Evolutionary conservation across 2,113 vertebrate species (phyloP), one percentile per base, ranked within the genome.

Genomic region (Clinocottus analis): DNA sequence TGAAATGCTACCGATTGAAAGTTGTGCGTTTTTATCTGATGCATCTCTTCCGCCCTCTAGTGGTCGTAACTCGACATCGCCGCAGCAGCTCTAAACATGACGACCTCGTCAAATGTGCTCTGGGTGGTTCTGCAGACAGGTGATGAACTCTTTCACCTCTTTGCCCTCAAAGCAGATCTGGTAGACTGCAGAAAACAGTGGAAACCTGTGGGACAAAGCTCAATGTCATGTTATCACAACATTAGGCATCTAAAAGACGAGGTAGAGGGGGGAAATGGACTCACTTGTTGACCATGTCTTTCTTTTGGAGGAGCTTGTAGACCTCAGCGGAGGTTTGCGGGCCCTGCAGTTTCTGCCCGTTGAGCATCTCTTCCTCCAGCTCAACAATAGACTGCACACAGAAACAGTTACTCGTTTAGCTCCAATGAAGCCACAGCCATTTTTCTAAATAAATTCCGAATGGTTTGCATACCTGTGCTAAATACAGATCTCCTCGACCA

Each of bases 311-410:
- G 41, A 94, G 88, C 84, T 88, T 93, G 90, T 87, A 91, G 39
- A 95, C 91, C 63, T 94, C 93, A 0, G 92, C 86, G 0, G 93
- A 93, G 17, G 93, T 93, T 77, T 96, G 95, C 14, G 96, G 96
- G n/a, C 97, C 96, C 86, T 98, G 96, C 11, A 98, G 94, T 83
- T 98, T 98, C 89, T 98, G 97, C 4, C 96, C 96, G 0, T 97
- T 97, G 66, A 97, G 90, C 96, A 97, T 95, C 81, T 98, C 96
- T 0, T 82, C 94, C 89, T 98, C 97, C 89, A 97, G 91, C 59
- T 96, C 94, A 47, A 84, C 86, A 2, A 98, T 94, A 2, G 96
- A 94, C 97, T 97, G 85, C 0, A 13, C 23, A 59, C 62, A 14
- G 23, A 66, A 45, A 81, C 4, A 4, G 29, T 31, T 31, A 31